Evolutionary conservation across 2,113 vertebrate species (phyloP).

Genomic region (Vulpes lagopus): DNA sequence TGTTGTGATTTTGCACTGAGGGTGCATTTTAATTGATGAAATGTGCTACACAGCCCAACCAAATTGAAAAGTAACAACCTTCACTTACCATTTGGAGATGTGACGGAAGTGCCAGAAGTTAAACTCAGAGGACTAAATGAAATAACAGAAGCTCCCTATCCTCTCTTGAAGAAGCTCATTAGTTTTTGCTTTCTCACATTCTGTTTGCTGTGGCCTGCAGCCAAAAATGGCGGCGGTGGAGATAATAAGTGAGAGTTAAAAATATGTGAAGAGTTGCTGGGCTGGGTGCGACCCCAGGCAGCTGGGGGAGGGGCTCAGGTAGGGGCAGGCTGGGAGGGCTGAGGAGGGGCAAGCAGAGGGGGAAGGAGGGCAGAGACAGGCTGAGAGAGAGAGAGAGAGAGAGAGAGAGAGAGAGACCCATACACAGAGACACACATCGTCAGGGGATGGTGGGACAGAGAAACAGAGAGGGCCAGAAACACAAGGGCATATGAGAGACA

Average conservation of each 20-base stretch:
- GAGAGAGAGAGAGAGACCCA: neutral
- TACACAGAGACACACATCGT: neutral
- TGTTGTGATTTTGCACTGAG: slow-evolving; percentile 88
- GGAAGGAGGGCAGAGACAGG: neutral
- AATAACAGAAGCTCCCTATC: slow-evolving; percentile 88
- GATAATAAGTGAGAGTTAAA: slow-evolving; percentile 89
- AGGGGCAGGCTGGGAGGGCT: neutral
- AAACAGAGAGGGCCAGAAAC: neutral
- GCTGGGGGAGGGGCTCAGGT: slow-evolving; percentile 51
- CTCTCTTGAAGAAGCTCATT: slow-evolving; percentile 89
- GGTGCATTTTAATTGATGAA: slow-evolving; percentile 89
- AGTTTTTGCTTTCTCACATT: slow-evolving; percentile 90
- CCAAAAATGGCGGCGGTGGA: slow-evolving; percentile 87
- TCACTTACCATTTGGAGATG: slow-evolving; percentile 89
- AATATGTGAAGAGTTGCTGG: slow-evolving; percentile 3
- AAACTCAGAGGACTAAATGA: slow-evolving; percentile 87
- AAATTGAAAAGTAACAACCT: slow-evolving; percentile 88
- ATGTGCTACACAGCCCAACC: slow-evolving; percentile 88
- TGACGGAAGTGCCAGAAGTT: slow-evolving; percentile 89
- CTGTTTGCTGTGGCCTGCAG: slow-evolving; percentile 89
- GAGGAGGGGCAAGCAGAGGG: neutral
- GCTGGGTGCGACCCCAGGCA: slow-evolving; percentile 15
- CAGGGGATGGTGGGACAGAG: neutral
- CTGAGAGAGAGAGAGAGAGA: neutral
- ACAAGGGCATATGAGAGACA: neutral